Evolutionary conservation across 2,113 vertebrate species (phyloP).

Genomic region (Hiodon alosoides): DNA sequence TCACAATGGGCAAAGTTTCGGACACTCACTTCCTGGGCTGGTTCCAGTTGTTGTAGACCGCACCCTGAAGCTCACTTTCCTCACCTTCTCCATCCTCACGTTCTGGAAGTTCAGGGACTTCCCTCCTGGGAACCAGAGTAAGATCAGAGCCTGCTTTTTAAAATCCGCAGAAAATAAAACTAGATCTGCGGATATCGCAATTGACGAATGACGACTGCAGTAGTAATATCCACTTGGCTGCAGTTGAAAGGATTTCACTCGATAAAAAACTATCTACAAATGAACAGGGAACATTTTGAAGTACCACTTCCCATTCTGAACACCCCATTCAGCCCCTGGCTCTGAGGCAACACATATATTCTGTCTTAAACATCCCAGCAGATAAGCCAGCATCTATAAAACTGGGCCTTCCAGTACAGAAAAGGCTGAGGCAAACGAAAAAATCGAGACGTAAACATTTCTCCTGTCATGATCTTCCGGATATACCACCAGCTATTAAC

Average conservation of each 20-base stretch:
- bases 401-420: background rate
- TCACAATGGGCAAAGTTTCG: too few relatives aligned
- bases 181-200: background rate
- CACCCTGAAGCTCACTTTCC: constrained; percentile 81
- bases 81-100: constrained; percentile 96
- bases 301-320: too few relatives aligned
- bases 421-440: background rate
- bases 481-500: too few relatives aligned
- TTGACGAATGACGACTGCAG: too few relatives aligned
- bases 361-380: background rate
- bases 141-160: background rate
- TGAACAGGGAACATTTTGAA: too few relatives aligned
- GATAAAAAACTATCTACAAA: too few relatives aligned
- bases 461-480: too few relatives aligned
- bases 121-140: constrained; percentile 51
- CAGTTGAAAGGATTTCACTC: too few relatives aligned
- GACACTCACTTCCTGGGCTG: constrained; percentile 77
- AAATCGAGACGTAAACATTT: background rate
- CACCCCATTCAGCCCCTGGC: too few relatives aligned
- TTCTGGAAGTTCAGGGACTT: constrained; percentile 81
- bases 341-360: too few relatives aligned
- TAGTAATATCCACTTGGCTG: too few relatives aligned
- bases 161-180: background rate
- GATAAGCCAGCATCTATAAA: background rate
- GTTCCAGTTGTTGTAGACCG: constrained; percentile 82